Conservation (phyloP, 2,888 invertebrate species). For the Macrosiphum euphorbiae region DNA sequence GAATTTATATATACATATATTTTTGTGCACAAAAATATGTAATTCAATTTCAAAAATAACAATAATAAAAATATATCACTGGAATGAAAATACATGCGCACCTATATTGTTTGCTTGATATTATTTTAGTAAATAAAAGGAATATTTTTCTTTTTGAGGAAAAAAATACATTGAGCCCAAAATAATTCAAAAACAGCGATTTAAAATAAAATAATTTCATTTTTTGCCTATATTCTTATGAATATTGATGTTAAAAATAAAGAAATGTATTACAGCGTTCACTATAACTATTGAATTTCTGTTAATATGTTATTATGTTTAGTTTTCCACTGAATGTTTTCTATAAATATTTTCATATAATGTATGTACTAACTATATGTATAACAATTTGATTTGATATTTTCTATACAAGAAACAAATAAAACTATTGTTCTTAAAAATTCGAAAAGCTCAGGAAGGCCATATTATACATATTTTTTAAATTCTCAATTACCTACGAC, state of each 20-base stretch:
- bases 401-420: background rate
- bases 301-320: background rate
- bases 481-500: background rate
- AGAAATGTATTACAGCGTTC: background rate
- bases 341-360: too few relatives aligned
- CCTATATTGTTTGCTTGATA: background rate
- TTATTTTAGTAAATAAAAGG: conserved; percentile 5
- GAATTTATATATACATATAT: background rate
- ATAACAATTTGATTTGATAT: background rate
- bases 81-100: background rate
- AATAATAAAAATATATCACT: background rate
- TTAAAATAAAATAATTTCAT: background rate
- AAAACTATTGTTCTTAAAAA: background rate
- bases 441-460: background rate
- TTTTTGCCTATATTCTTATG: background rate
- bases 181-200: background rate
- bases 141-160: background rate
- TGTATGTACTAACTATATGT: too few relatives aligned
- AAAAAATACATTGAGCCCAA: background rate
- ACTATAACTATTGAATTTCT: background rate
- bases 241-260: background rate
- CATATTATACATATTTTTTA: background rate
- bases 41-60: conserved; percentile 30
- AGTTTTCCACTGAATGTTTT: background rate
- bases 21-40: background rate